Conservation (phyloP, 2,888 invertebrate genomes). For the Eledone cirrhosa region DNA sequence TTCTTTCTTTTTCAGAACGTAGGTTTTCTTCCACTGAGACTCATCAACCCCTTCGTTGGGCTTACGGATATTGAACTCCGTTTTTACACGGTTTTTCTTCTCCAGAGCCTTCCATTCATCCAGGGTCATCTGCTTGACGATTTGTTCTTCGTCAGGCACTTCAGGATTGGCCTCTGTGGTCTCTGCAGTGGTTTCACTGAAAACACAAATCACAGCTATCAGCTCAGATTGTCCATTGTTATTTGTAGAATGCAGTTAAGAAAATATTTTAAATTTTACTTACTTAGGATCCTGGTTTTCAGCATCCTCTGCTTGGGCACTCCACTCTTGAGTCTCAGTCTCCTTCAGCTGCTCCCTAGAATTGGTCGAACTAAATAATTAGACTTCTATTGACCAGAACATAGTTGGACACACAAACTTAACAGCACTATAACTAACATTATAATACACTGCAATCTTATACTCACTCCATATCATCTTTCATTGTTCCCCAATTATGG, state of each 20-base stretch:
- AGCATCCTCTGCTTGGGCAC: conserved; percentile 46
- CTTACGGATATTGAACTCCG: conserved; percentile 89
- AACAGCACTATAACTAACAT: too few relatives aligned
- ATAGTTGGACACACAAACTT: not conserved
- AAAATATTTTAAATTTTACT: conserved; percentile 32
- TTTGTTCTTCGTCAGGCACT: conserved; percentile 73
- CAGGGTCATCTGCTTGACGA: conserved; percentile 86
- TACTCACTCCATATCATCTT: conserved; percentile 85
- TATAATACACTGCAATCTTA: not conserved
- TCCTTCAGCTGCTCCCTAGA: conserved; percentile 54
- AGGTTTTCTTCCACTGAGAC: conserved; percentile 78
- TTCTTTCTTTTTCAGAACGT: conserved; percentile 73
- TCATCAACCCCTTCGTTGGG: conserved; percentile 86
- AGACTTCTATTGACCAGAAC: not conserved
- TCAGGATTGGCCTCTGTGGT: conserved; percentile 40
- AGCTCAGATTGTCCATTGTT: too few relatives aligned
- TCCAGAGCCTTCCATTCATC: conserved; percentile 94
- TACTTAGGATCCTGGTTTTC: conserved; percentile 61
- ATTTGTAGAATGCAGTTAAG: too few relatives aligned
- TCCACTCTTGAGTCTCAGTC: conserved; percentile 48
- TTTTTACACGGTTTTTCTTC: conserved; percentile 78
- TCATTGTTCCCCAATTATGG: conserved; percentile 94
- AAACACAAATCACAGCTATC: conserved; percentile 29
- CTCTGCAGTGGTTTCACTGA: conserved; percentile 49
- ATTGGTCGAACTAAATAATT: not conserved